Base-by-base conservation (phyloP, 2,888 invertebrate genomes). In the Liopterus haemorrhoidalis region DNA sequence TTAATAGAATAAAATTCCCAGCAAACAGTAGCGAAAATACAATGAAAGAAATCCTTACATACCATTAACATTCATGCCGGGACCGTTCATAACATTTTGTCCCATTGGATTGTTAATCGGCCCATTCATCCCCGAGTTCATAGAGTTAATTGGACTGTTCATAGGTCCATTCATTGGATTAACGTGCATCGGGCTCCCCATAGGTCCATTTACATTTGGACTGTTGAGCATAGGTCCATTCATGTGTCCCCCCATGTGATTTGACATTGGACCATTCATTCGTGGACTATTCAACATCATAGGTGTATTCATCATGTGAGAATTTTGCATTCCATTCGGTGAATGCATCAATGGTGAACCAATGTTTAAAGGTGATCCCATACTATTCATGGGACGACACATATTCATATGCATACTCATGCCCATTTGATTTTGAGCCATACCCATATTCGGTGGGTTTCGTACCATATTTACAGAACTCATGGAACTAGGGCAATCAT, bases 401-500 rank as follows among this genome's bases (percentile, higher is more conserved):
- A 67, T 67, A 39, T 56, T 60, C 63, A 67, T 66, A 30, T 57
- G 59, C 51, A 58, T 76, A 50, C 78, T 79, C 24, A 79, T 75
- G 49, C 73, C 77, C 79, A 82, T 81, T 14, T 62, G 60, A 62
- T 66, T 66, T 42, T 55, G 60, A 5, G 60, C 58, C 64, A 68
- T 65, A 3, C 63, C 66, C 64, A 67, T 67, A 16, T 58, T 64
- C 28, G 61, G 59, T 12, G 60, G 57, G 49, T 57, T 59, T 33
- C 66, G 57, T 20, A 61, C 59, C 57, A 64, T 61, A 53, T 56
- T 63, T 56, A 68, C 65, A n/a, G 61, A 59, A 52, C 62, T 66
- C 38, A 68, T 63, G 32, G 60, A 61, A 54, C 62, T 78, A 36
- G 87, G 88, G 41, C 87, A 86, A 65, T 94, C 93, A 70, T 94